These are phyloP conservation scores for Dromas ardeola DNA, from an alignment of 2,113 vertebrate genomes.

Conservation along the genomic window DNA sequence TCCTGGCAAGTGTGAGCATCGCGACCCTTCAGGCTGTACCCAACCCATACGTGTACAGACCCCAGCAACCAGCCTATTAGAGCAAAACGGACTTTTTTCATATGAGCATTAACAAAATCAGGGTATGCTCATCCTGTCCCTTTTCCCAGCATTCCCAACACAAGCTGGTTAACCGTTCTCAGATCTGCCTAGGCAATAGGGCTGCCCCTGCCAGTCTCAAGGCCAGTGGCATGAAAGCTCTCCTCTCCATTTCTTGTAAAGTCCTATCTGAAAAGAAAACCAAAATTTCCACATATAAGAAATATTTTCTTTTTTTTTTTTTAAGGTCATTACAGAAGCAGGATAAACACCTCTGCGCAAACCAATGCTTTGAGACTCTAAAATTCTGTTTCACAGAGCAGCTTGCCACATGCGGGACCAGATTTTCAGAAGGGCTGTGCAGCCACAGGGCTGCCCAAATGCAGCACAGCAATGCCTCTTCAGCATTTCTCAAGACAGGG, in stretches of 20 bases:
- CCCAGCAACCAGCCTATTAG: not conserved
- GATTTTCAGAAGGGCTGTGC: not conserved
- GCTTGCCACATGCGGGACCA: not conserved
- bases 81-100: not conserved
- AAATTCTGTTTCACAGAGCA: not conserved
- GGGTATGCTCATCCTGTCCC: not conserved
- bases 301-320: not conserved
- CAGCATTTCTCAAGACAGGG: not conserved
- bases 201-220: not conserved
- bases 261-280: not conserved
- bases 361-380: not conserved
- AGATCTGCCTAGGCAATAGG: not conserved
- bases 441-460: not conserved
- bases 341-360: not conserved
- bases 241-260: not conserved
- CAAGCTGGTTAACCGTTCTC: rapidly evolving
- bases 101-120: not conserved
- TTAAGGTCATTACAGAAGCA: not conserved
- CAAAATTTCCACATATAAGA: not conserved
- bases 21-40: rapidly evolving
- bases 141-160: not conserved
- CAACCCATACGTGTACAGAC: rapidly evolving
- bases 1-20: rapidly evolving
- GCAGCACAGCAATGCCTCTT: not conserved
- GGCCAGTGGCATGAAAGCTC: not conserved